A percentile compares a stretch with the other conserved stretches of the same genome.
Conservation (phyloP, 2,888 invertebrate genomes). For the Andrena praecox region DNA sequence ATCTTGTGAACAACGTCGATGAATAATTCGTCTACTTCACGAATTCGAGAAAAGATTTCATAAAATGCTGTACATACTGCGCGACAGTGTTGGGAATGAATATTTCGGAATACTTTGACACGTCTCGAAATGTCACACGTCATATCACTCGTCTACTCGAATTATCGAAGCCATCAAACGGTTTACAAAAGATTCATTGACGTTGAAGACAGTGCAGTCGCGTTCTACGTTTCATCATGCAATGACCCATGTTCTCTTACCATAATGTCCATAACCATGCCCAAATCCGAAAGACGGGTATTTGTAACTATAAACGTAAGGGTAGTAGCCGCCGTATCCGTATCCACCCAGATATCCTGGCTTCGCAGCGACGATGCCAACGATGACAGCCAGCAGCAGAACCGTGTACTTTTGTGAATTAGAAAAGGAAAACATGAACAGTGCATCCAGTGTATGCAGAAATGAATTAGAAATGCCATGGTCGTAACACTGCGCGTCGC, state of each 20-base stretch:
- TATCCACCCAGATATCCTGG: conserved; percentile 78
- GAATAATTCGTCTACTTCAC: conserved; percentile 30
- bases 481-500: background rate
- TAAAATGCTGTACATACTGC: background rate
- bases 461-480: background rate
- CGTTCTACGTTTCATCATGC: conserved; percentile 11
- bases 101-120: too few species aligned
- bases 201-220: conserved; percentile 19
- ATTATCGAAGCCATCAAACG: background rate
- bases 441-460: background rate
- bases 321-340: conserved; percentile 69
- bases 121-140: background rate
- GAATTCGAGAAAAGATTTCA: background rate
- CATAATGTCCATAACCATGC: conserved; percentile 69
- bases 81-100: too few species aligned
- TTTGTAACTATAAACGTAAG: conserved; percentile 51
- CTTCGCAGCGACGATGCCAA: conserved; percentile 74
- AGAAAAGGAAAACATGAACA: conserved; percentile 1
- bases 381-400: conserved; percentile 73
- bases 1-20: conserved; percentile 41
- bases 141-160: background rate
- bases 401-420: conserved; percentile 71
- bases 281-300: conserved; percentile 72
- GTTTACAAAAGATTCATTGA: conserved; percentile 50
- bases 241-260: conserved; percentile 32